Base-by-base conservation (phyloP, 2,888 invertebrate genomes). In the Ellobium chinense region DNA sequence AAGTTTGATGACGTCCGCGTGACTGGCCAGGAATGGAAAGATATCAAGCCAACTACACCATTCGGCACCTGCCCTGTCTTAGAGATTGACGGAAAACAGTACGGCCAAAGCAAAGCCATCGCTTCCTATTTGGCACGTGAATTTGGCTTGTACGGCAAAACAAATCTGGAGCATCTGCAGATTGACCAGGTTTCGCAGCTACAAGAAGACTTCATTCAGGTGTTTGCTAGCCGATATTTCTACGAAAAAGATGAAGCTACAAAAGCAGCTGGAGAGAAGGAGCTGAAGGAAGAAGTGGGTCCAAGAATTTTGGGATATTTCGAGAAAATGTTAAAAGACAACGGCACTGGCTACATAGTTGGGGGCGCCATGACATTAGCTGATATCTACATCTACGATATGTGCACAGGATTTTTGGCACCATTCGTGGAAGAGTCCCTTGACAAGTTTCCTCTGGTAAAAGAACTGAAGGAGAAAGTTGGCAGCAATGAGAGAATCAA, bases 181-280 rank as follows among this genome's bases (percentile, higher is more conserved):
- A 79, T 84, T 58, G 86, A 85, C 56, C 79, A 81, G n/a, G 63
- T 78, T 0, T 78, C 80, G 9, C 83, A 85, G n/a, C 60, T 70
- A 4, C 65, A 82, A 27, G 81, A 78, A 29, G 84, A 85, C 27
- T 68, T 76, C 0, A 56, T 68, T 36, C 58, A 66, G 31, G 76
- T 24, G 4, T 76, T 54, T 36, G 76, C 27, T 9, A 62, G 18
- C 27, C 39, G 21, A 7, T 76, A 56, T 54, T 76, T 56, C 58
- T 46, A 21, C n/a, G 76, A 56, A 21, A 54, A 34, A n/a, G 76
- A 76, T 37, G 29, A 27, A 36, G 58, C 31, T 5, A 76, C 54
- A 14, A 76, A 76, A 56, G 62, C 1, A 54, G 76, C 39, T 36
- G 56, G 56, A 24, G 27, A 7, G 1, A 76, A 66, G 24, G n/a